phyloP scores from a whole-genome alignment of 2,113 vertebrate genomes.

The Hippocampus guttulatus region DNA sequence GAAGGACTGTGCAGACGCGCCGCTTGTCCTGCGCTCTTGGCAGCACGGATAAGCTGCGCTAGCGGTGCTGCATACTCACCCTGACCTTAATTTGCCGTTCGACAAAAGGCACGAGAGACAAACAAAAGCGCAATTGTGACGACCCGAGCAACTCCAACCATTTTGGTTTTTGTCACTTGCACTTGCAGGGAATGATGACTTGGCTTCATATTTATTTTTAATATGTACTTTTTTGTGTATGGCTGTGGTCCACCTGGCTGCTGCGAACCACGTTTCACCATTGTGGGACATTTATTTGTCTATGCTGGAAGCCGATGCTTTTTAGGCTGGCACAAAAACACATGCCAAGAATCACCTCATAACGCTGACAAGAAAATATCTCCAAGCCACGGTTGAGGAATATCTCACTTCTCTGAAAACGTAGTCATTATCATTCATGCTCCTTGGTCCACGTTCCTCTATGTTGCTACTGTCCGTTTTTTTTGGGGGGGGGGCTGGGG shows the following conservation, averaged over 20 bases:
- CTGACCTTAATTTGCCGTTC: constrained; percentile 68
- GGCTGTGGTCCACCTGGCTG: background rate
- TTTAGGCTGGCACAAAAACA: too few species aligned
- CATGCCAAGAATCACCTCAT: too few species aligned
- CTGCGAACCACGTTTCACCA: background rate
- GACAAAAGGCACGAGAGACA: constrained; percentile 20
- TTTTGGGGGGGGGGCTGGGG: too few species aligned
- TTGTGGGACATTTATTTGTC: background rate
- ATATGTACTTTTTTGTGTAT: background rate
- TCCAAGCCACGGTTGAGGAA: too few species aligned
- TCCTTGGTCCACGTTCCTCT: too few species aligned
- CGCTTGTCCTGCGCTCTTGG: constrained; percentile 44
- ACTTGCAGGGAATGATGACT: background rate
- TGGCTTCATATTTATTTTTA: too few species aligned
- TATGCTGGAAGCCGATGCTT: too few species aligned
- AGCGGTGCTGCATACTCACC: constrained; percentile 29
- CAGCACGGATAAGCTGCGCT: constrained; percentile 39
- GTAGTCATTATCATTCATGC: too few species aligned
- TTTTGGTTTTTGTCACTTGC: constrained; percentile 8
- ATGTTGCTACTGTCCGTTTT: too few species aligned
- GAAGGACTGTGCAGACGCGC: constrained; percentile 43
- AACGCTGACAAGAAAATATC: too few species aligned
- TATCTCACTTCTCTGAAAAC: too few species aligned
- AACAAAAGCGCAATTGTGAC: constrained; percentile 51
- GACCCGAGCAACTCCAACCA: constrained; percentile 15